Evolutionary conservation across 1,140 invertebrate species (phyloP).

Genomic region (Steinernema feltiae): DNA sequence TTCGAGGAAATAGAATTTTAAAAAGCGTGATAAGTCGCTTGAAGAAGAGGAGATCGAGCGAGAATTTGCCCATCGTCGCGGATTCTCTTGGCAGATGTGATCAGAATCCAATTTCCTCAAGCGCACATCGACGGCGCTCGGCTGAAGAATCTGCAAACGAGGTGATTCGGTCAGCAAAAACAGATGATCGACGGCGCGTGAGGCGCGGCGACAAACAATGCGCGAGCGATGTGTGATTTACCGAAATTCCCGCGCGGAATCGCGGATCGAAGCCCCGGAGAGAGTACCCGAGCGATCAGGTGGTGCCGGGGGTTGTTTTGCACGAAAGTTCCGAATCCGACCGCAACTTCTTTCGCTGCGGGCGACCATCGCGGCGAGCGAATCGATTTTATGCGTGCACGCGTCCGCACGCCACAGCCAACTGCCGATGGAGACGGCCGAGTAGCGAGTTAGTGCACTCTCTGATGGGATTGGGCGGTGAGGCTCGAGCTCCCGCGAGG

Average conservation of each 20-base stretch:
- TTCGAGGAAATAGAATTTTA: slow-evolving; percentile 37
- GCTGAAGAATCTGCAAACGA: not conserved
- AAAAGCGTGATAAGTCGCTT: slow-evolving; percentile 18
- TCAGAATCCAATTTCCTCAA: not conserved
- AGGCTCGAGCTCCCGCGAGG: not conserved
- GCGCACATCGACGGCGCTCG: not conserved
- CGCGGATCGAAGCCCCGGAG: not conserved
- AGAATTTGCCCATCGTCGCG: slow-evolving; percentile 20
- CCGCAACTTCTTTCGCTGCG: not conserved
- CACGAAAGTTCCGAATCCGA: not conserved
- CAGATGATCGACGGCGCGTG: too few species aligned
- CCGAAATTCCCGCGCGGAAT: not conserved
- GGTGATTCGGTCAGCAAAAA: too few species aligned
- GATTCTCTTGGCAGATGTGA: not conserved
- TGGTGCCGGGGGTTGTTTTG: not conserved
- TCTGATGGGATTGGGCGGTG: slow-evolving; percentile 2
- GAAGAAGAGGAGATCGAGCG: slow-evolving; percentile 24
- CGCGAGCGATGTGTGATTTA: not conserved
- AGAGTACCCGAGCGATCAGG: too few species aligned
- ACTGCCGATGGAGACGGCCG: slow-evolving; percentile 6
- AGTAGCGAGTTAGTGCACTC: not conserved
- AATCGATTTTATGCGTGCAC: slow-evolving; percentile 5
- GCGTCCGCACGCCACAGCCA: not conserved
- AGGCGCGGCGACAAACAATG: not conserved
- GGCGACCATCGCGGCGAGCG: not conserved